These are phyloP conservation scores for Haemorhous mexicanus DNA, from an alignment of 2,113 vertebrate genomes.

Conservation along the genomic window DNA sequence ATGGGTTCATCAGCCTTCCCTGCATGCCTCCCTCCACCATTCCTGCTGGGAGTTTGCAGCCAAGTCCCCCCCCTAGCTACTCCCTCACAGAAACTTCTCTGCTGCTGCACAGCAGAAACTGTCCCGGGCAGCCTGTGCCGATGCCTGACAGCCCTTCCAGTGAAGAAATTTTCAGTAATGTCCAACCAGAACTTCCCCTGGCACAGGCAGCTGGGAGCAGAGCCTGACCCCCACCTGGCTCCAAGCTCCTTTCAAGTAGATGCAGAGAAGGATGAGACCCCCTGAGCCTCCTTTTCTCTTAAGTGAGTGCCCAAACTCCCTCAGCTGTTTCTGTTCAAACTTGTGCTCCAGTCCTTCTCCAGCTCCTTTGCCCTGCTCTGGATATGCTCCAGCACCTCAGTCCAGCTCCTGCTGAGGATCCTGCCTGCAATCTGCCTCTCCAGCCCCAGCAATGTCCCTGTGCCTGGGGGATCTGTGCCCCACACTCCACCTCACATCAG, in stretches of 20 bases:
- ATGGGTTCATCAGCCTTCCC: neutral
- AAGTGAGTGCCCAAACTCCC: neutral
- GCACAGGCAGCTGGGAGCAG: neutral
- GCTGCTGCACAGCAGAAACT: neutral
- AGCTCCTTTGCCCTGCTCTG: neutral
- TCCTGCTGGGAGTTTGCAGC: neutral
- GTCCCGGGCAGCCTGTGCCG: neutral
- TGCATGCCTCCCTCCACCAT: neutral
- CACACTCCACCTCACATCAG: too few relatives aligned
- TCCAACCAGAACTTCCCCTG: neutral
- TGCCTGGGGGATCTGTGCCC: neutral
- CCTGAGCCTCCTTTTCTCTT: neutral
- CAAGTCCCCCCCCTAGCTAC: neutral
- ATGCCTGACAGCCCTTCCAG: neutral
- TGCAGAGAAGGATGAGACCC: neutral
- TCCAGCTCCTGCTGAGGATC: neutral
- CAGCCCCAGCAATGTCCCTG: neutral
- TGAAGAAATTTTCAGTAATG: too few relatives aligned
- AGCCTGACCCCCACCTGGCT: neutral
- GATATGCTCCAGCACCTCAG: neutral
- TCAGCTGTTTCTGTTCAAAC: neutral
- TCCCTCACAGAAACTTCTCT: neutral
- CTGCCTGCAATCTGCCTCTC: neutral
- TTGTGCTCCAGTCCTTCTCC: neutral
- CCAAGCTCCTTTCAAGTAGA: neutral